Conservation (phyloP, 1,140 invertebrate genomes). For the Brachionus asplanchnoidis region DNA sequence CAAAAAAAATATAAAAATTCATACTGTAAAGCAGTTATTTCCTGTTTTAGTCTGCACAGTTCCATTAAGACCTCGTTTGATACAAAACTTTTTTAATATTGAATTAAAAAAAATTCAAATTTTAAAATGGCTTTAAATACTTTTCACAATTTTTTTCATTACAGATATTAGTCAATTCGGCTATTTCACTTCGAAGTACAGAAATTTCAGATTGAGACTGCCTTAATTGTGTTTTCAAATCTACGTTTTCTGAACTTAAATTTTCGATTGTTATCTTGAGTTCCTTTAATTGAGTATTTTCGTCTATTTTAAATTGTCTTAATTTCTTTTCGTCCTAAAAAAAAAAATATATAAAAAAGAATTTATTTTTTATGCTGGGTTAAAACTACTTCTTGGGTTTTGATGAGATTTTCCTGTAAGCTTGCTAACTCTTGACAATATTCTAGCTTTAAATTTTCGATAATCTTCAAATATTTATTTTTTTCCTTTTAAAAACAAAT, state of each 20-base stretch:
- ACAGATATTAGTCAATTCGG: background rate
- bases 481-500: background rate
- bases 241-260: background rate
- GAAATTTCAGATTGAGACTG: constrained; percentile 13
- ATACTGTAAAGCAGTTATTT: constrained; percentile 18
- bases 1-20: background rate
- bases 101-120: background rate
- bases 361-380: background rate
- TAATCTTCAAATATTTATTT: background rate
- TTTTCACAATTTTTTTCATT: constrained; percentile 12
- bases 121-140: background rate
- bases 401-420: background rate
- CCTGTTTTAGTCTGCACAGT: constrained; percentile 1
- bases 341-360: background rate
- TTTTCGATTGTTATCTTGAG: background rate
- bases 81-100: background rate
- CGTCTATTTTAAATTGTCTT: background rate
- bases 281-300: background rate
- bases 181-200: background rate
- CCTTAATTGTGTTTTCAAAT: constrained; percentile 1
- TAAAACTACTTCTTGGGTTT: background rate
- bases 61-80: background rate
- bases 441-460: background rate
- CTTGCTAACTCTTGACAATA: background rate
- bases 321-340: constrained; percentile 2